A percentile compares a stretch with the other conserved stretches of the same genome.
Conservation (phyloP, 2,113 vertebrate genomes). For the Xiphophorus maculatus region DNA sequence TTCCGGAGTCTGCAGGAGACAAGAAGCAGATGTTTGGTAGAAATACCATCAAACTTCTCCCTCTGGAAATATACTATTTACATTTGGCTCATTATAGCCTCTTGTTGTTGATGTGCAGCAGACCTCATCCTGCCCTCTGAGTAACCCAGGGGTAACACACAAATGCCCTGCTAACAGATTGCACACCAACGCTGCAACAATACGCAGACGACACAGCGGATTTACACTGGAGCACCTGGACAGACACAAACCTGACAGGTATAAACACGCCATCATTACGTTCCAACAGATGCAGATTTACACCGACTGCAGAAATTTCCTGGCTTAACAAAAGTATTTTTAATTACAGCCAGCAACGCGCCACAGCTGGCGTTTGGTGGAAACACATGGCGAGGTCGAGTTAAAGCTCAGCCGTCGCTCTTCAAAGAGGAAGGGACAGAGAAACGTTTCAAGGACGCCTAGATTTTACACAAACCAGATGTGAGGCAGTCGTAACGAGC, state of each 20-base stretch:
- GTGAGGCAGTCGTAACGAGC: slow-evolving; percentile 9
- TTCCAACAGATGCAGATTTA: slow-evolving; percentile 19
- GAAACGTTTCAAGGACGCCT: slow-evolving; percentile 12
- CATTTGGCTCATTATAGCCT: slow-evolving; percentile 72
- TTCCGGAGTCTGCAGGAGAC: slow-evolving; percentile 87
- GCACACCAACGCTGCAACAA: slow-evolving; percentile 8
- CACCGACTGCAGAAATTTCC: slow-evolving; percentile 22
- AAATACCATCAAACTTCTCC: slow-evolving; percentile 64
- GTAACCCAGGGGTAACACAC: slow-evolving; percentile 67
- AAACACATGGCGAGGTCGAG: slow-evolving; percentile 42
- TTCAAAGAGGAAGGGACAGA: slow-evolving; percentile 8
- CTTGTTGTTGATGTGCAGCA: slow-evolving; percentile 71
- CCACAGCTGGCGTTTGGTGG: slow-evolving; percentile 32
- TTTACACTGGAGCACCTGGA: not conserved
- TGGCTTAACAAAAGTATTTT: slow-evolving; percentile 38
- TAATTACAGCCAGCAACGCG: slow-evolving; percentile 41
- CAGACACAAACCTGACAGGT: not conserved
- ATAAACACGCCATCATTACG: slow-evolving; percentile 4
- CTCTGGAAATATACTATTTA: slow-evolving; percentile 74
- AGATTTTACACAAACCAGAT: slow-evolving; percentile 38
- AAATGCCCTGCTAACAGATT: slow-evolving; percentile 62
- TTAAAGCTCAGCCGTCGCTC: slow-evolving; percentile 39
- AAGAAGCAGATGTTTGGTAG: slow-evolving; percentile 73
- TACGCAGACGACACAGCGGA: not conserved
- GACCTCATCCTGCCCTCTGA: slow-evolving; percentile 65